Percentiles rank a stretch among this genome's conserved stretches.
phyloP scores from a whole-genome alignment of 2,888 invertebrate species.

The Lymantria monacha region DNA sequence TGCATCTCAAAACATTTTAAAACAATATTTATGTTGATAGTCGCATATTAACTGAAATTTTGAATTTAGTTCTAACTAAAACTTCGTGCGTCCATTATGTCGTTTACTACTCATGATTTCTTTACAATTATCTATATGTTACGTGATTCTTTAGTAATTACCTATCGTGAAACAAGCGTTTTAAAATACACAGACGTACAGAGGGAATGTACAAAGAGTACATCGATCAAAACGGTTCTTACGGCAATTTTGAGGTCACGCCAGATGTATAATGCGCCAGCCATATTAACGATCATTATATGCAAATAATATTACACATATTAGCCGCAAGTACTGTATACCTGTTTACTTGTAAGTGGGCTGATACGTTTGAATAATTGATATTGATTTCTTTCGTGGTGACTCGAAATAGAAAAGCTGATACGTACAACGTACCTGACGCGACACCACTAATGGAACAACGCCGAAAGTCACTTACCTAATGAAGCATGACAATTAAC shows the following conservation, averaged over 20 bases:
- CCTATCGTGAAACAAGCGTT: constrained; percentile 39
- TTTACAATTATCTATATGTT: constrained; percentile 41
- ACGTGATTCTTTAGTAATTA: constrained; percentile 41
- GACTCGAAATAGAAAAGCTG: constrained; percentile 14
- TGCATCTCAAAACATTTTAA: constrained; percentile 6
- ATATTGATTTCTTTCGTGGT: constrained; percentile 16
- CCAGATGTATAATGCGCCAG: constrained; percentile 66
- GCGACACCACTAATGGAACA: constrained; percentile 31
- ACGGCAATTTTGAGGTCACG: constrained; percentile 70
- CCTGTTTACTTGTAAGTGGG: constrained; percentile 26
- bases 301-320: constrained; percentile 75
- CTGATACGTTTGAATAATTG: constrained; percentile 18
- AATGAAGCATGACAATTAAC: constrained; percentile 70
- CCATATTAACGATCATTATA: constrained; percentile 78
- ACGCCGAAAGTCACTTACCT: constrained; percentile 43
- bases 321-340: constrained; percentile 33
- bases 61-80: constrained; percentile 25
- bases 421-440: constrained; percentile 8
- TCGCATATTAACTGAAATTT: constrained; percentile 25
- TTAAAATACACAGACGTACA: constrained; percentile 38
- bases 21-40: constrained; percentile 22
- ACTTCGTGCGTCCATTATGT: constrained; percentile 25
- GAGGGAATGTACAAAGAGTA: constrained; percentile 14
- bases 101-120: constrained; percentile 39
- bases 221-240: constrained; percentile 64